Base-by-base conservation (phyloP, 2,113 vertebrate genomes). In the Tenrec ecaudatus region DNA sequence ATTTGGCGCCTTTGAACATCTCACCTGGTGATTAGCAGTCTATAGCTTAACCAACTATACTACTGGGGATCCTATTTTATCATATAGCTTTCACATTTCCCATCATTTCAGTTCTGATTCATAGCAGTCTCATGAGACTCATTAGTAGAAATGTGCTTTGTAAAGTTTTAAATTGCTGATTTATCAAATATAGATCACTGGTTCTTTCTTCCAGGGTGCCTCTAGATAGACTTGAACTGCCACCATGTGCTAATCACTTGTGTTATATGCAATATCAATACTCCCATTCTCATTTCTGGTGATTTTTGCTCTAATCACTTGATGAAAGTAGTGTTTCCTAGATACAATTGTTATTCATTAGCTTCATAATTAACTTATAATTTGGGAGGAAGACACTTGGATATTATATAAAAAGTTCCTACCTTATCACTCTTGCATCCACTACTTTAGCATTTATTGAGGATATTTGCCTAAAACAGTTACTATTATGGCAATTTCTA, bases 401-500 rank as follows among this genome's bases (percentile, higher is more conserved):
- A 92, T 47, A 53, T 16, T 60, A 29, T 36, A 7, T 64, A 23
- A 76, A 58, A 83, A 84, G 84, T 25, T 12, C 12, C 86, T 64
- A 86, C 6, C 29, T 82, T 27, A 73, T 77, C 36, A 88, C 66
- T 82, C 4, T 75, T 92, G 15, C 7, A 36, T 27, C 19, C 4
- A 62, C 2, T 38, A 29, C 17, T 71, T 71, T 83, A 40, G 19
- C 25, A 75, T 76, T 10, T 23, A 73, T 20, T 71, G 53, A 66
- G 1, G 7, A 40, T 22, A 71, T n/a, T 85, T 57, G 23, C 71
- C 19, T 80, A 83, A 96, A 86, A 60, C 7, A 36, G 6, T 82
- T 47, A 36, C 91, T 88, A 29, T 64, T 88, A 29, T 64, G 8
- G 77, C 33, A 82, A 89, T 92, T 82, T 29, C 23, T 33, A 90